These are phyloP conservation scores for Pandemis cinnamomeana DNA, from an alignment of 2,888 invertebrate genomes.

Conservation along the genomic window DNA sequence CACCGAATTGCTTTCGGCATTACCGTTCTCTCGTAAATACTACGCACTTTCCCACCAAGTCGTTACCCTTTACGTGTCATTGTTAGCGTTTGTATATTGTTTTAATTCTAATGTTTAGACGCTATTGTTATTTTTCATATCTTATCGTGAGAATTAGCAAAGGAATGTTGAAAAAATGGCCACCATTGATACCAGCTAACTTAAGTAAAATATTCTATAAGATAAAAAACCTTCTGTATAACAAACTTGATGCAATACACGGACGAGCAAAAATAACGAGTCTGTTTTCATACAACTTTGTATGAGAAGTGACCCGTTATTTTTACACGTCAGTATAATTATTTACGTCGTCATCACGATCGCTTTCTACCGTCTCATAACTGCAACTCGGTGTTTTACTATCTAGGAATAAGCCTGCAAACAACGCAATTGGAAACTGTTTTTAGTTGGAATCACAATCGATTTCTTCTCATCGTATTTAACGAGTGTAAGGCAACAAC, in stretches of 20 bases:
- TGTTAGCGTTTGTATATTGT: conserved; percentile 25
- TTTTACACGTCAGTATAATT: not conserved
- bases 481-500: conserved; percentile 23
- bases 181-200: conserved; percentile 6
- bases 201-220: not conserved
- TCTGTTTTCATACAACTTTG: too few relatives aligned
- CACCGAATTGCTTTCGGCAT: conserved; percentile 10
- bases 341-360: not conserved
- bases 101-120: conserved; percentile 30
- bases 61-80: conserved; percentile 34
- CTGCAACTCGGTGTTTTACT: not conserved
- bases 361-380: not conserved
- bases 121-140: conserved; percentile 32
- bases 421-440: conserved; percentile 1
- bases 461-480: conserved; percentile 28
- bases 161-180: conserved; percentile 15
- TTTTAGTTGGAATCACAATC: conserved; percentile 12
- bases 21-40: conserved; percentile 24
- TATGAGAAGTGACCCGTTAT: too few relatives aligned
- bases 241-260: too few relatives aligned
- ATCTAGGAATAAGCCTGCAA: not conserved
- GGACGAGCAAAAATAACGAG: too few relatives aligned
- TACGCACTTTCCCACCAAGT: conserved; percentile 35
- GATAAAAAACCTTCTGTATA: not conserved
- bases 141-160: conserved; percentile 34